phyloP scores from a whole-genome alignment of 35 echinoderm and acorn worm species.

The Patiria miniata region DNA sequence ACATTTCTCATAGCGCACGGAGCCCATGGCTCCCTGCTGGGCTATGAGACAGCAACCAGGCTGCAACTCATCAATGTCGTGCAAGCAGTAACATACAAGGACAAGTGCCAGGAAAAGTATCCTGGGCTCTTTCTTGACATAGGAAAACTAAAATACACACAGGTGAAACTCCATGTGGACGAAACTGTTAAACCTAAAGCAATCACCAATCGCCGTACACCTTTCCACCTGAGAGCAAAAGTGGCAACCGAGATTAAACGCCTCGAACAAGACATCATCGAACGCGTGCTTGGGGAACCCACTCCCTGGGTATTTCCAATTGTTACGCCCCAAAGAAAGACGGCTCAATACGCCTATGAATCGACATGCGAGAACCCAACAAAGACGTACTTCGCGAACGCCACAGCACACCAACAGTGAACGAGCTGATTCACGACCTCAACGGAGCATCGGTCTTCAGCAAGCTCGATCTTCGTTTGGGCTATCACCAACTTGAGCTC shows the following conservation, averaged over 20 bases:
- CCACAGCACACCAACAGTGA: slow-evolving; percentile 49
- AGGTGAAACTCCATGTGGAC: slow-evolving; percentile 50
- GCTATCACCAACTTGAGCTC: slow-evolving; percentile 64
- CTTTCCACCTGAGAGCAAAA: slow-evolving; percentile 40
- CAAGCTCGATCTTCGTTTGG: slow-evolving; percentile 51
- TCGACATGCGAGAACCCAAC: slow-evolving; percentile 61
- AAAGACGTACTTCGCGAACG: slow-evolving; percentile 64
- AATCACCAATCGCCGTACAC: slow-evolving; percentile 28
- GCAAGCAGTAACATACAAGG: not conserved
- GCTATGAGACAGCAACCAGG: slow-evolving; percentile 34
- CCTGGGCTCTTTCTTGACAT: slow-evolving; percentile 28
- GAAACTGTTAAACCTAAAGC: slow-evolving; percentile 35
- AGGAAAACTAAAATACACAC: slow-evolving; percentile 34
- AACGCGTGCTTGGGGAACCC: slow-evolving; percentile 14
- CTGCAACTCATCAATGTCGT: slow-evolving; percentile 45
- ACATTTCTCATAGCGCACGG: not conserved
- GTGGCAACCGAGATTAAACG: slow-evolving; percentile 41
- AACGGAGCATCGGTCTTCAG: slow-evolving; percentile 49
- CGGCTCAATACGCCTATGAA: slow-evolving; percentile 41
- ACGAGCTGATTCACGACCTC: slow-evolving; percentile 62
- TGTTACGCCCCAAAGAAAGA: slow-evolving; percentile 32
- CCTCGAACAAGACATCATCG: slow-evolving; percentile 51
- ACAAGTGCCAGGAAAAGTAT: not conserved
- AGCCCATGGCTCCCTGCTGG: slow-evolving; percentile 16
- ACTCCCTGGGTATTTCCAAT: slow-evolving; percentile 57